Evolutionary conservation across 2,888 invertebrate species (phyloP).

Genomic region (Glaucopsyche alexis): DNA sequence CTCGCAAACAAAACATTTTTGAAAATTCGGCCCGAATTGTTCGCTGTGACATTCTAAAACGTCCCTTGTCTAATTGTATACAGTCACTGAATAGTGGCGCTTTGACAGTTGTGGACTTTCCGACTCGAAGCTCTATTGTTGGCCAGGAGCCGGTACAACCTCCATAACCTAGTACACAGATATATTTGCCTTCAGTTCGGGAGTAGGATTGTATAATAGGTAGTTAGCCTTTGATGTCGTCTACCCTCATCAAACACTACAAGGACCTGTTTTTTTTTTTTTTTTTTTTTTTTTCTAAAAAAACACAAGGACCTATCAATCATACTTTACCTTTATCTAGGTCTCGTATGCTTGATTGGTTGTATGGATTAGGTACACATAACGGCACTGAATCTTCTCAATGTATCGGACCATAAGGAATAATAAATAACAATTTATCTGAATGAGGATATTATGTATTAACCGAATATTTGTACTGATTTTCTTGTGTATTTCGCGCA

Average conservation of each 20-base stretch:
- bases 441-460: too few species aligned
- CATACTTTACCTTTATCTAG: constrained; percentile 1
- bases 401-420: too few species aligned
- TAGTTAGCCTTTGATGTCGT: constrained; percentile 17
- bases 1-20: constrained; percentile 15
- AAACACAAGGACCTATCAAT: background rate
- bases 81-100: constrained; percentile 39
- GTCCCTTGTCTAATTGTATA: constrained; percentile 35
- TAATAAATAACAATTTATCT: too few species aligned
- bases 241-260: constrained; percentile 14
- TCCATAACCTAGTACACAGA: constrained; percentile 37
- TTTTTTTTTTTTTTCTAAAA: too few species aligned
- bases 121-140: constrained; percentile 39
- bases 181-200: constrained; percentile 38
- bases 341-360: background rate
- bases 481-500: too few species aligned
- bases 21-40: constrained; percentile 21
- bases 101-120: constrained; percentile 43
- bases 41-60: constrained; percentile 34
- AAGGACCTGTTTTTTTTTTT: too few species aligned
- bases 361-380: background rate
- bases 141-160: constrained; percentile 39
- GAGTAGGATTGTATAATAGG: constrained; percentile 25
- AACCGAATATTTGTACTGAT: too few species aligned
- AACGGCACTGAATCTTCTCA: background rate